Base-by-base conservation (phyloP, 2,888 invertebrate species). In the Acheta domesticus region DNA sequence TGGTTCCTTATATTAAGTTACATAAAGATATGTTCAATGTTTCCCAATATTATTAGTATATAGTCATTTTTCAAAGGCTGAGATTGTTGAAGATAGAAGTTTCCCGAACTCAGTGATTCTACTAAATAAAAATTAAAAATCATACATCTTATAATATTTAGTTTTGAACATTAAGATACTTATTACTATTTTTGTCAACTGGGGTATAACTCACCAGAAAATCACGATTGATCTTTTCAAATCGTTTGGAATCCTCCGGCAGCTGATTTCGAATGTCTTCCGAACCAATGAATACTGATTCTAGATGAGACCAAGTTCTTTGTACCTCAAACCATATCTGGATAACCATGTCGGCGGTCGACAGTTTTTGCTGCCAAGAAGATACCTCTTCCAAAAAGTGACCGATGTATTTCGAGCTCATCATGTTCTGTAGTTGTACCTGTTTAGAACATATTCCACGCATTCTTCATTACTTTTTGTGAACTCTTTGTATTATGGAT, bases 261-360 rank as follows among this genome's bases (percentile, higher is more conserved):
- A 98, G 87, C 86, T 98, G 98, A 75, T 91, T 90, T 79, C 97
- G 89, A 84, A 98, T 98, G 86, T 98, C 98, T 85, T 97, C 97
- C 0, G 97, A 97, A 0, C 96, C 97, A 77, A 97, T 94, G 85
- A 98, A 98, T 83, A 98, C 98, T 83, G 96, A 96, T 86, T 98
- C 97, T 82, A 98, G 88, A 86, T 98, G 96, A 85, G 93, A 93
- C 98, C 98, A 98, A 82, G 96, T 95, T 76, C 97, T 89, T 87
- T 98, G 98, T 8, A 97, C 96, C 85, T 97, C 96, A 85, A 96
- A 79, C 93, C 94, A 95, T 0, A 92, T 87, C 36, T 90, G 89
- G 75, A 94, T 93, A 1, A 94, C 95, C 83, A 95, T 94, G 86
- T 98, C 98, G 1, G 97, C 96, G 81, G 93, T 94, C 0, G 95